phyloP scores from a whole-genome alignment of 2,888 invertebrate genomes.

The Tiphia femorata region DNA sequence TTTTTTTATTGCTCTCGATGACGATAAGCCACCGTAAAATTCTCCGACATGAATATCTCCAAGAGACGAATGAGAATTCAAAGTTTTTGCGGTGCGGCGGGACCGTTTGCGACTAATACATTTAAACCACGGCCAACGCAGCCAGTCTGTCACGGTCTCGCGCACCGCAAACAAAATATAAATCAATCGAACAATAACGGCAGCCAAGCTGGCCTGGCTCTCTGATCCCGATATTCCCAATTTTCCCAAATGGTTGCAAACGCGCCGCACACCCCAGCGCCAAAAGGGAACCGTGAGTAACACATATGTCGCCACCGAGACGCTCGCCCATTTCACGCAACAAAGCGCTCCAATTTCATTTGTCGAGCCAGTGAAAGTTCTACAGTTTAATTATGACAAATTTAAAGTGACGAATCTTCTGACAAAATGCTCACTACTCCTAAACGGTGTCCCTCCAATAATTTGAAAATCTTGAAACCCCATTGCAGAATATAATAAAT shows the following conservation, averaged over 20 bases:
- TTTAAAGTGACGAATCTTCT: no score
- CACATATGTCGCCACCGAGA: constrained; percentile 54
- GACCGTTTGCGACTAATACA: not conserved
- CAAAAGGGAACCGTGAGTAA: constrained; percentile 41
- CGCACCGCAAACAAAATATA: constrained; percentile 64
- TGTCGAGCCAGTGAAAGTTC: constrained; percentile 31
- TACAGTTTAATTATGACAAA: no score
- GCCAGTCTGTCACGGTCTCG: constrained; percentile 27
- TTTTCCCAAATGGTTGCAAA: constrained; percentile 64
- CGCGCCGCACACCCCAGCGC: constrained; percentile 46
- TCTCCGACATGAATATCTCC: not conserved
- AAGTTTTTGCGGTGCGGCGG: not conserved
- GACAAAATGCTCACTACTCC: no score
- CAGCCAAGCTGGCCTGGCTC: constrained; percentile 44
- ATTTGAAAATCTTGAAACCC: no score
- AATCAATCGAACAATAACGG: constrained; percentile 65
- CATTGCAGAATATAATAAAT: no score
- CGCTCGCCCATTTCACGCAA: constrained; percentile 59
- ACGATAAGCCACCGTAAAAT: no score
- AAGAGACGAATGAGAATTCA: not conserved
- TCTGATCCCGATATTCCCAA: constrained; percentile 61
- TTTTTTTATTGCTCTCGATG: no score
- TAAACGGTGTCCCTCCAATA: no score
- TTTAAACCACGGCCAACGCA: constrained; percentile 9
- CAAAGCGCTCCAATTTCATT: constrained; percentile 52